Evolutionary conservation across 2,888 invertebrate genomes (phyloP).

Genomic region (Dicyrtomina minuta): DNA sequence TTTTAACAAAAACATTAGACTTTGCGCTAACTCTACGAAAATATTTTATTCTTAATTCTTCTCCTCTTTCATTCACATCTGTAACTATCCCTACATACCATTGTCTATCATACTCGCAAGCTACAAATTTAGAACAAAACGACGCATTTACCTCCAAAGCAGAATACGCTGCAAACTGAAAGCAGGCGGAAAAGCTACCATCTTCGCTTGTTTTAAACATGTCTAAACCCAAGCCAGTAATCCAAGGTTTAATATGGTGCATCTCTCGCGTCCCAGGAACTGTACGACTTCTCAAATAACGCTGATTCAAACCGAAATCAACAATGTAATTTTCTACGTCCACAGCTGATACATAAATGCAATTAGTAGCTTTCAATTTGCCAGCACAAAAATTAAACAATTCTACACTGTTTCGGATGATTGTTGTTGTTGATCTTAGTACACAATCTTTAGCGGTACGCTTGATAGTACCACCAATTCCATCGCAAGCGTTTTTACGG

Average conservation of each 20-base stretch:
- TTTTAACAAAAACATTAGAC: too few species aligned
- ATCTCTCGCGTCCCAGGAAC: background rate
- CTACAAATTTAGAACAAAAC: too few species aligned
- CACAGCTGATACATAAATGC: background rate
- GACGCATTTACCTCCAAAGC: too few species aligned
- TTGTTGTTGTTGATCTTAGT: background rate
- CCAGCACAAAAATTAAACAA: background rate
- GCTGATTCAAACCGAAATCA: background rate
- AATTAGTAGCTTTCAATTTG: background rate
- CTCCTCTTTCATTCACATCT: too few species aligned
- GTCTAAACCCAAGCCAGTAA: background rate
- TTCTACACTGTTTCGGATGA: background rate
- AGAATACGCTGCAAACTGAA: too few species aligned
- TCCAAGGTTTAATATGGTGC: background rate
- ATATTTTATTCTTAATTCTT: too few species aligned
- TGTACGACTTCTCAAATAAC: background rate
- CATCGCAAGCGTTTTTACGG: constrained; percentile 14
- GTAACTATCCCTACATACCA: too few species aligned
- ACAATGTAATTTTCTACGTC: background rate
- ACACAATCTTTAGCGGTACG: background rate
- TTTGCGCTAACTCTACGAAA: too few species aligned
- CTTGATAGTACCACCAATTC: background rate
- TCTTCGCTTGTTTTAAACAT: background rate
- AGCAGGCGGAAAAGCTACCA: background rate
- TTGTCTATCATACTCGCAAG: too few species aligned